Conservation (phyloP, 2,888 invertebrate species). For the Zhuqinia jingwanae region DNA sequence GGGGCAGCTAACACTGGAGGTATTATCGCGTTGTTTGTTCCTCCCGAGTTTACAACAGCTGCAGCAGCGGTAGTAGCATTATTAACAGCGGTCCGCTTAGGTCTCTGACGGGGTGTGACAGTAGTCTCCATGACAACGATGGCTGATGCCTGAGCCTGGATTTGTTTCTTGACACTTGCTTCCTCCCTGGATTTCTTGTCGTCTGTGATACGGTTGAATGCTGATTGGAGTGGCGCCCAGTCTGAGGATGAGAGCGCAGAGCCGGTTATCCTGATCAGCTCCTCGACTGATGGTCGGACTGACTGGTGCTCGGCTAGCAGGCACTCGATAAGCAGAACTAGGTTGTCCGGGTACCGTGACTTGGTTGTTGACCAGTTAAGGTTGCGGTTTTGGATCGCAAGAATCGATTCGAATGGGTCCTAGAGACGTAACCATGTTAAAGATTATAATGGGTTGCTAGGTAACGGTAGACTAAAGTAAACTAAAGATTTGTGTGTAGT, state of each 20-base stretch:
- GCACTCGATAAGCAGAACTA: conserved; percentile 90
- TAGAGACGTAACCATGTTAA: no score
- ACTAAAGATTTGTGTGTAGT: no score
- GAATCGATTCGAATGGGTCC: conserved; percentile 93
- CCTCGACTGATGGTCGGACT: conserved; percentile 92
- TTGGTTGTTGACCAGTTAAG: conserved; percentile 90
- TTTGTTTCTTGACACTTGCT: neutral
- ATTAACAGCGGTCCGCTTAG: no score
- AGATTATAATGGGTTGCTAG: no score
- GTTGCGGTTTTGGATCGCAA: conserved; percentile 94
- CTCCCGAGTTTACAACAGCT: no score
- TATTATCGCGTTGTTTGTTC: no score
- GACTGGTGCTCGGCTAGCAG: conserved; percentile 93
- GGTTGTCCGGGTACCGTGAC: conserved; percentile 87
- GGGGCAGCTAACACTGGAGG: conserved; percentile 71
- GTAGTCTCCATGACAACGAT: conserved; percentile 83
- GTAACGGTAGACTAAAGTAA: no score
- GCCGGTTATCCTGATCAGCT: conserved; percentile 81
- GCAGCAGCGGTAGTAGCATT: no score
- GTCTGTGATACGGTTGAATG: neutral
- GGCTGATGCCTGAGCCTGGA: neutral
- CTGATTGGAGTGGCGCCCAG: neutral
- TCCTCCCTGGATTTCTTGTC: neutral
- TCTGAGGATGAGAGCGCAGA: conserved; percentile 27
- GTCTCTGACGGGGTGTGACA: conserved; percentile 91